Percentiles rank a stretch among this genome's conserved stretches.
These are phyloP conservation scores for Mactromeris polynyma DNA, from an alignment of 2,888 invertebrate species.

Conservation along the genomic window DNA sequence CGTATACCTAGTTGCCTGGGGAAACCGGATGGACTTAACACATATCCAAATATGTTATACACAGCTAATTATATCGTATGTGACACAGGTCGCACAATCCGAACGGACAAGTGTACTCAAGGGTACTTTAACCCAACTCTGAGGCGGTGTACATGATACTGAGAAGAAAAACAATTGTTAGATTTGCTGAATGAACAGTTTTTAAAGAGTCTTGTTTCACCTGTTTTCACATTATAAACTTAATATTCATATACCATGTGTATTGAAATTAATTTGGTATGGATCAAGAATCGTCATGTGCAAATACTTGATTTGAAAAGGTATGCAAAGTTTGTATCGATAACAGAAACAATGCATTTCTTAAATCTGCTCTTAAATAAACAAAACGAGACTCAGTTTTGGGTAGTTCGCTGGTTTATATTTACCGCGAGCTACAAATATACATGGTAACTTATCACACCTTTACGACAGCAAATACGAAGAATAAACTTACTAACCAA, in stretches of 20 bases:
- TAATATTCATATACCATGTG: neutral
- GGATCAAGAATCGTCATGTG: neutral
- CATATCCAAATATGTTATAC: slow-evolving; percentile 33
- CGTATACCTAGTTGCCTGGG: slow-evolving; percentile 68
- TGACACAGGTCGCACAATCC: slow-evolving; percentile 59
- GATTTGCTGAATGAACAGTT: no score
- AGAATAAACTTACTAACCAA: no score
- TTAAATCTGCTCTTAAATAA: no score
- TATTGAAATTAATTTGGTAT: neutral
- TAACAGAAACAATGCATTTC: neutral
- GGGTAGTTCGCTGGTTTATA: no score
- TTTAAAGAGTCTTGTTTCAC: no score
- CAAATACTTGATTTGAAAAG: neutral
- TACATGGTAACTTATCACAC: no score
- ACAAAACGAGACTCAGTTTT: no score
- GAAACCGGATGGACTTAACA: slow-evolving; percentile 53
- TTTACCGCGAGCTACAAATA: no score
- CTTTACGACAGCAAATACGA: no score
- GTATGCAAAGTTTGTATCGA: neutral
- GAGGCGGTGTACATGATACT: slow-evolving; percentile 50
- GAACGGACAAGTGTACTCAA: slow-evolving; percentile 61
- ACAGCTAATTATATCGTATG: slow-evolving; percentile 47
- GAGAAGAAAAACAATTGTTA: neutral
- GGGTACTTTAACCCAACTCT: slow-evolving; percentile 70
- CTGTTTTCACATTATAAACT: neutral